These are phyloP conservation scores for Brachionichthys hirsutus DNA, from an alignment of 2,113 vertebrate genomes.

Conservation along the genomic window DNA sequence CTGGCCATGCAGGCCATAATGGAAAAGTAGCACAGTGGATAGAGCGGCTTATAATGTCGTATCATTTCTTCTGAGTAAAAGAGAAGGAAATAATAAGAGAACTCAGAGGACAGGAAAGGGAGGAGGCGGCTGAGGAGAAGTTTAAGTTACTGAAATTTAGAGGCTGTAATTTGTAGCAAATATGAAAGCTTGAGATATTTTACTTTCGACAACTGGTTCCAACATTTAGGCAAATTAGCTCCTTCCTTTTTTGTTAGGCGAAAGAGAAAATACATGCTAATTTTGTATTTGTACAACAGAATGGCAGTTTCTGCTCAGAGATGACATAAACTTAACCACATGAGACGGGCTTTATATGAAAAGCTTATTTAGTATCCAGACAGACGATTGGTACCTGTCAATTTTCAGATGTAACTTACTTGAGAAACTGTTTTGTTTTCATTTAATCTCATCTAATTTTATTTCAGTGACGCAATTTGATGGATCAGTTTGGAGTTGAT, in stretches of 20 bases:
- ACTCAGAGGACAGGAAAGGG: slow-evolving; percentile 16
- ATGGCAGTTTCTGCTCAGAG: too few relatives aligned
- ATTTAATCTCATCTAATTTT: too few relatives aligned
- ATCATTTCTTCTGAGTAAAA: slow-evolving; percentile 14
- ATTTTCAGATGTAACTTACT: too few relatives aligned
- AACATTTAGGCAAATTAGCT: not conserved
- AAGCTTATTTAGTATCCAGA: not conserved
- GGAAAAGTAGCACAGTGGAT: slow-evolving; percentile 8
- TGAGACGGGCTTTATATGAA: too few relatives aligned
- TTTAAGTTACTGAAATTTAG: not conserved
- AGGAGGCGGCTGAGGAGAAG: not conserved
- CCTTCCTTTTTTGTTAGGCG: too few relatives aligned
- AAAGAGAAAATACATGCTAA: too few relatives aligned
- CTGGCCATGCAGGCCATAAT: slow-evolving; percentile 7
- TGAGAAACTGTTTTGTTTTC: too few relatives aligned
- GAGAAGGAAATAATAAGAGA: slow-evolving; percentile 5
- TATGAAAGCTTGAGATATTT: not conserved
- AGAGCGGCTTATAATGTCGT: slow-evolving; percentile 30
- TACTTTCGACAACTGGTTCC: too few relatives aligned
- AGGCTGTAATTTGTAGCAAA: not conserved
- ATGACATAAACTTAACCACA: too few relatives aligned
- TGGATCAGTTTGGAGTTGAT: too few relatives aligned
- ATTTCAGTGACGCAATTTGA: too few relatives aligned
- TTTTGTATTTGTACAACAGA: too few relatives aligned
- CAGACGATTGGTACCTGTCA: not conserved